phyloP scores from a whole-genome alignment of 2,113 vertebrate species.

The Lutjanus erythropterus region DNA sequence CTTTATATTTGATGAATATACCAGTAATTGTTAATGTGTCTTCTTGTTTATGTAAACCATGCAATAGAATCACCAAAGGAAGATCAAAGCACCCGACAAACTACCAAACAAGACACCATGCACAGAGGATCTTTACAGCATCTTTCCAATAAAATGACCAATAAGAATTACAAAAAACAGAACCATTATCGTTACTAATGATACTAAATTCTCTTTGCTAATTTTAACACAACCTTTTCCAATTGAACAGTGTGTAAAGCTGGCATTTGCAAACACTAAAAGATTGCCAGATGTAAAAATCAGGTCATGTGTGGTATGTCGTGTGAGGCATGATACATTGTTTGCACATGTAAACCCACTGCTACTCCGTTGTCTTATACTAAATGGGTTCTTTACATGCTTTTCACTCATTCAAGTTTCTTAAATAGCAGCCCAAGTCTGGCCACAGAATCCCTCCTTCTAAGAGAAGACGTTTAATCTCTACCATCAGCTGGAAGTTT shows the following conservation, averaged over 20 bases:
- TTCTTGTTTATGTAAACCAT: not conserved
- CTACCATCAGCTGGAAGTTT: constrained; percentile 65
- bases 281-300: constrained; percentile 49
- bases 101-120: not conserved
- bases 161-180: not conserved
- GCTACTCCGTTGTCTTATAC: constrained; percentile 55
- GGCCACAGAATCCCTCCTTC: constrained; percentile 60
- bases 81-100: not conserved
- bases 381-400: constrained; percentile 81
- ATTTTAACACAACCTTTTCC: constrained; percentile 6
- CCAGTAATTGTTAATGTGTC: not conserved
- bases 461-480: constrained; percentile 69
- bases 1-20: not conserved
- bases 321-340: constrained; percentile 66
- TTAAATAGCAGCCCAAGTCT: constrained; percentile 58
- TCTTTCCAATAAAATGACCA: not conserved
- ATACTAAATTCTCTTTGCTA: not conserved
- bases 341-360: constrained; percentile 63
- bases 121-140: not conserved
- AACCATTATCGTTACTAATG: not conserved
- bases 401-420: constrained; percentile 74
- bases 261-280: constrained; percentile 44
- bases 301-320: constrained; percentile 63
- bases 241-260: not conserved
- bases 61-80: not conserved